Evolutionary conservation across 2,113 vertebrate genomes (phyloP).

Genomic region (Callaeas wilsoni): DNA sequence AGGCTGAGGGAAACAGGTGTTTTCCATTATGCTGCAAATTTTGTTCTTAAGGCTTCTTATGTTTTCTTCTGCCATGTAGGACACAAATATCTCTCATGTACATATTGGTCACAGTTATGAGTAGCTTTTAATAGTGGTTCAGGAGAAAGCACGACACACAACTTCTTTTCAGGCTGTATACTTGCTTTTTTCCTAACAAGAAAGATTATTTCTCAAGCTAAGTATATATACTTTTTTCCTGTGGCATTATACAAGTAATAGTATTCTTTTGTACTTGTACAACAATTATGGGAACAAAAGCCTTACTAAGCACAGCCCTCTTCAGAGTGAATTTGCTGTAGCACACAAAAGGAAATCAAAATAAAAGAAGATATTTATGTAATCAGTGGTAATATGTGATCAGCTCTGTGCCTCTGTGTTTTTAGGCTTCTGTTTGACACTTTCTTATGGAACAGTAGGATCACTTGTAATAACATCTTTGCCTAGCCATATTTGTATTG

Average conservation of each 20-base stretch:
- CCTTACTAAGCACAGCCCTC: neutral
- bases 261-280: neutral
- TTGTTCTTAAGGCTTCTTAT: neutral
- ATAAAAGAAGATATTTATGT: neutral
- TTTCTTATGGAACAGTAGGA: neutral
- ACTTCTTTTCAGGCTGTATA: neutral
- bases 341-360: conserved; percentile 19
- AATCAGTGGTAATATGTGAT: neutral
- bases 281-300: conserved; percentile 14
- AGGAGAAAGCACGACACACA: neutral
- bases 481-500: conserved; percentile 18
- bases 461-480: neutral
- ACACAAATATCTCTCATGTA: neutral
- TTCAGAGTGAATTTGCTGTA: neutral
- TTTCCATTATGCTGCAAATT: neutral
- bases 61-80: neutral
- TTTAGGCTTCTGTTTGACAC: neutral
- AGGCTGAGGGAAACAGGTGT: neutral
- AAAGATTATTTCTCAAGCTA: neutral
- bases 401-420: neutral
- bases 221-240: neutral
- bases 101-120: neutral
- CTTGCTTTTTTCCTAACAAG: neutral
- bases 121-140: neutral
- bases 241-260: neutral